These are phyloP conservation scores for Arbacia lixula DNA, from an alignment of 53 echinoderm and acorn worm species.

Conservation along the genomic window DNA sequence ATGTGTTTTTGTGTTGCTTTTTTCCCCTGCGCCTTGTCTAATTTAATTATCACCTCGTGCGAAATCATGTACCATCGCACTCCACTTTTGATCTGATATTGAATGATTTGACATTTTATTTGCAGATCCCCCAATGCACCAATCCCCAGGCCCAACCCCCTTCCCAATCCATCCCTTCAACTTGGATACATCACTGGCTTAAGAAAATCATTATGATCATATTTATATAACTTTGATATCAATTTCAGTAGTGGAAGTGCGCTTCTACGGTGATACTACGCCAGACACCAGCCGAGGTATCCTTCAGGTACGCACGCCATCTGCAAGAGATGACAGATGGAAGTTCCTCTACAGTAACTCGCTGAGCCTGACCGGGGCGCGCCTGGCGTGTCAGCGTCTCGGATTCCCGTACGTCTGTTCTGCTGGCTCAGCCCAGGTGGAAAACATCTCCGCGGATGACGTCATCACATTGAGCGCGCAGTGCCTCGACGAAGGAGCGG, in stretches of 20 bases:
- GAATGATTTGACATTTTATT: too few species aligned
- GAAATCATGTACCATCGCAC: too few species aligned
- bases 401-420: constrained; percentile 32
- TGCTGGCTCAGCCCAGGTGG: background rate
- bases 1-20: too few species aligned
- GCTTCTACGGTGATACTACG: background rate
- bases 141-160: too few species aligned
- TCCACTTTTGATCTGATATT: too few species aligned
- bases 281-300: constrained; percentile 7
- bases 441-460: constrained; percentile 3
- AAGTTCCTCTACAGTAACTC: background rate
- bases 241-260: constrained; percentile 25
- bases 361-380: constrained; percentile 17
- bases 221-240: too few species aligned
- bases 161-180: too few species aligned
- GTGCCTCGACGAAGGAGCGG: background rate
- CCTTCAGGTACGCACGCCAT: background rate
- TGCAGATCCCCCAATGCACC: too few species aligned
- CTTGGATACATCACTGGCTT: too few species aligned
- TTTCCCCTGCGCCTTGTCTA: too few species aligned
- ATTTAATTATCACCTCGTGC: too few species aligned
- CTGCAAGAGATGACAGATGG: background rate
- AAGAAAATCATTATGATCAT: too few species aligned
- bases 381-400: constrained; percentile 32
- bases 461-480: constrained; percentile 1